These are phyloP conservation scores for Okamejei kenojei DNA, from an alignment of 2,797 vertebrate genomes.

Conservation along the genomic window DNA sequence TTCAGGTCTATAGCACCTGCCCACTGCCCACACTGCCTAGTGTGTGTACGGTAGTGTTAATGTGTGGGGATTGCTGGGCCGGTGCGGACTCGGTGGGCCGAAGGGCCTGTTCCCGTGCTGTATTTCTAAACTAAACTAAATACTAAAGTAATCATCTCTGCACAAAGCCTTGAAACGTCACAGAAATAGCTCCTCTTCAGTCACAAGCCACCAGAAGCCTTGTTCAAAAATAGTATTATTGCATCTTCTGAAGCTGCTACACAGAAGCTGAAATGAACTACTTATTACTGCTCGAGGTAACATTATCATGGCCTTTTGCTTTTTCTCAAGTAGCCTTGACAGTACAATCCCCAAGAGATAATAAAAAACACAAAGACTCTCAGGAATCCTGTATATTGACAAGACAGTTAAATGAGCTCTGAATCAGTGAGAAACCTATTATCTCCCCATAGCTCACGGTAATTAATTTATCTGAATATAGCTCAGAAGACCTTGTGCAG, in stretches of 20 bases:
- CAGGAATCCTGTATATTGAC: conserved; percentile 58
- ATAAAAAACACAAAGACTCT: conserved; percentile 66
- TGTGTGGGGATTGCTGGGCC: too few species aligned
- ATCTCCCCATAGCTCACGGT: conserved; percentile 59
- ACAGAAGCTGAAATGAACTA: conserved; percentile 56
- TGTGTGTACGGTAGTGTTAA: too few species aligned
- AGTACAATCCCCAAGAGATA: conserved; percentile 65
- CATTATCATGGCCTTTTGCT: conserved; percentile 56
- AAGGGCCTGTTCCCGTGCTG: too few species aligned
- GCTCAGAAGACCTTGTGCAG: conserved; percentile 54
- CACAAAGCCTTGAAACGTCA: conserved; percentile 47
- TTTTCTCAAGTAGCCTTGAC: conserved; percentile 60
- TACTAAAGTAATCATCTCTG: too few species aligned
- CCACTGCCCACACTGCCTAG: too few species aligned
- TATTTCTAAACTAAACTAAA: too few species aligned
- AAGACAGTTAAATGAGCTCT: conserved; percentile 62
- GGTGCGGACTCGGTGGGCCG: too few species aligned
- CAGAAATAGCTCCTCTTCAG: conserved; percentile 52
- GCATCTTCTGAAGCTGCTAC: conserved; percentile 51
- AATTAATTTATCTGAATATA: conserved; percentile 68
- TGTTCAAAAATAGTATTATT: conserved; percentile 56
- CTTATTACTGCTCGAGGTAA: conserved; percentile 59
- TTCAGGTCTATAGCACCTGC: too few species aligned
- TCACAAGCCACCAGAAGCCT: conserved; percentile 55
- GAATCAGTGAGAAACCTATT: conserved; percentile 58